These are phyloP conservation scores for Nematopogon swammerdamellus DNA, from an alignment of 2,888 invertebrate species.

Conservation along the genomic window DNA sequence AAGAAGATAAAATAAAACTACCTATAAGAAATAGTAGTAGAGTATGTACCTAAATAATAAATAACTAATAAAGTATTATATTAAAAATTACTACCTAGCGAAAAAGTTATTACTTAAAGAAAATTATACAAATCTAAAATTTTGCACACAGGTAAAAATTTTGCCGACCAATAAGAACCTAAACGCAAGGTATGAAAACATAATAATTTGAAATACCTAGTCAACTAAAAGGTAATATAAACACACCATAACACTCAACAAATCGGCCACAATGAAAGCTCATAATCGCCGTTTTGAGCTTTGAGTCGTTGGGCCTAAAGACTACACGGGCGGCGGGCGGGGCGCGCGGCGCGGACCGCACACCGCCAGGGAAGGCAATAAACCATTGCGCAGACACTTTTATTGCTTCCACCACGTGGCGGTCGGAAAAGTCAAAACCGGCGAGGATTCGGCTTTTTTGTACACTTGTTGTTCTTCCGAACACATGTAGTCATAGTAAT, in stretches of 20 bases:
- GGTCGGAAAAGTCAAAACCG: constrained; percentile 8
- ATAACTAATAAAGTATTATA: too few species aligned
- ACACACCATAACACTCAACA: neutral
- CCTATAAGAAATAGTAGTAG: too few species aligned
- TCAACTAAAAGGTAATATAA: neutral
- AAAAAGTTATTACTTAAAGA: too few species aligned
- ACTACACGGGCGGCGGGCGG: neutral
- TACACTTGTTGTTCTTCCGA: neutral
- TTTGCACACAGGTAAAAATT: too few species aligned
- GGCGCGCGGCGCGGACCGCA: neutral
- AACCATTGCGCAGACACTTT: constrained; percentile 49
- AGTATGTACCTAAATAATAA: too few species aligned
- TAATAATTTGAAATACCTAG: neutral
- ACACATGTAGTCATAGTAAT: neutral
- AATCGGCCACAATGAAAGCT: neutral
- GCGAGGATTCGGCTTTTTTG: neutral
- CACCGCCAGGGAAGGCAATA: constrained; percentile 21
- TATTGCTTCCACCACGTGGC: constrained; percentile 52
- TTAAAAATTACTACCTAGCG: too few species aligned
- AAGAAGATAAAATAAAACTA: too few species aligned
- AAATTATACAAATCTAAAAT: too few species aligned
- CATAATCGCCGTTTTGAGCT: neutral
- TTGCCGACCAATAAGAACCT: too few species aligned
- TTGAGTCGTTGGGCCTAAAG: neutral
- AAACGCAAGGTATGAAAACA: too few species aligned